Evolutionary conservation across 2,888 invertebrate species (phyloP).

Genomic region (Sesia bembeciformis): DNA sequence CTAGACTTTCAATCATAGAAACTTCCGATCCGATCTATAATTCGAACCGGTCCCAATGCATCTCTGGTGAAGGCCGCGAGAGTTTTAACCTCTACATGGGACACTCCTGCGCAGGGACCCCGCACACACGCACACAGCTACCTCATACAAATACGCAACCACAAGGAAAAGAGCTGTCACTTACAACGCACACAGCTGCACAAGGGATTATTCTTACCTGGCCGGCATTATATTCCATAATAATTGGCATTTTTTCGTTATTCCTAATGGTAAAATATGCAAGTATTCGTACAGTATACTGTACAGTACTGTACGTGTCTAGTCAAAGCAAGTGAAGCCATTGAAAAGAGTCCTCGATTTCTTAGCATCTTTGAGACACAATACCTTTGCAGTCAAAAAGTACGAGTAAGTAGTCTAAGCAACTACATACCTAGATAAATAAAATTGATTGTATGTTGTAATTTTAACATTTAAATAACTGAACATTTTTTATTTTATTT

Average conservation of each 20-base stretch:
- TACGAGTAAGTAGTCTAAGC: no score
- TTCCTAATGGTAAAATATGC: background rate
- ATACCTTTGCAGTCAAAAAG: no score
- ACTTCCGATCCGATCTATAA: slow-evolving; percentile 34
- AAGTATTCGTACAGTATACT: no score
- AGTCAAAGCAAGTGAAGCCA: no score
- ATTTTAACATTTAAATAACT: no score
- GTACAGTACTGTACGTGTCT: no score
- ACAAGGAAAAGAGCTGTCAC: slow-evolving; percentile 18
- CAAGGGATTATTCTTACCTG: slow-evolving; percentile 51
- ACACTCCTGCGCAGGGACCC: slow-evolving; percentile 53
- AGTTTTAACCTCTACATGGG: slow-evolving; percentile 52
- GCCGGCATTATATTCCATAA: slow-evolving; percentile 21
- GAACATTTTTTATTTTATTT: no score
- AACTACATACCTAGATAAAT: no score
- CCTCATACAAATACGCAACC: slow-evolving; percentile 22
- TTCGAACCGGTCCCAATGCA: slow-evolving; percentile 57
- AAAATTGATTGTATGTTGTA: no score
- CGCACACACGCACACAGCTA: slow-evolving; percentile 30
- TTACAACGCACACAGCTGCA: slow-evolving; percentile 24
- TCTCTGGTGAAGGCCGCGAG: slow-evolving; percentile 69
- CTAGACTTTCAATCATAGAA: slow-evolving; percentile 13
- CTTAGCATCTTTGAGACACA: no score
- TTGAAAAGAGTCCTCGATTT: no score
- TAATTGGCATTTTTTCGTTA: slow-evolving; percentile 37